Evolutionary conservation across 2,888 invertebrate genomes (phyloP).

Genomic region (Pheosia gnoma): DNA sequence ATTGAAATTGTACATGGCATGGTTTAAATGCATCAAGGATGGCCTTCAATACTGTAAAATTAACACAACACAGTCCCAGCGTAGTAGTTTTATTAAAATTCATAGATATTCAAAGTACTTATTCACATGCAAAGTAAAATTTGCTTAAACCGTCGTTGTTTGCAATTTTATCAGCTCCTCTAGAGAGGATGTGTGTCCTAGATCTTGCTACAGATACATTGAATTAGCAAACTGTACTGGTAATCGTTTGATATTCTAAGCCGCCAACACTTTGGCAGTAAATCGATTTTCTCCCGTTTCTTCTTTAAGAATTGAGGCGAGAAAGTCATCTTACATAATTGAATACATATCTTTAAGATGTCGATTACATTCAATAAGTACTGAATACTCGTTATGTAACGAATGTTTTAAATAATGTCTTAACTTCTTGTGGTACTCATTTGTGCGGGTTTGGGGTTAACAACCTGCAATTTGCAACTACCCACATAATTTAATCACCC

Average conservation of each 20-base stretch:
- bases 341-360: too few species aligned
- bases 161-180: conserved; percentile 69
- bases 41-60: background rate
- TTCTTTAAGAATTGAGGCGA: conserved; percentile 15
- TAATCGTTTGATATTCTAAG: conserved; percentile 50
- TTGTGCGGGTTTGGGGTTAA: conserved; percentile 57
- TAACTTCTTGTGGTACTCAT: conserved; percentile 38
- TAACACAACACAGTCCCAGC: background rate
- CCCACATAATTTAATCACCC: conserved; percentile 45
- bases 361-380: too few species aligned
- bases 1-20: background rate
- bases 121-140: conserved; percentile 11
- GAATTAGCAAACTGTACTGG: conserved; percentile 55
- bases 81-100: background rate
- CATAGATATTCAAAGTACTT: conserved; percentile 5
- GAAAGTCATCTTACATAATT: background rate
- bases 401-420: conserved; percentile 15
- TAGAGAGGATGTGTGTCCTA: conserved; percentile 70
- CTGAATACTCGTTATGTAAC: too few species aligned
- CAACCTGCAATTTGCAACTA: conserved; percentile 64
- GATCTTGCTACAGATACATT: conserved; percentile 52
- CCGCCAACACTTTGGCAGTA: conserved; percentile 31
- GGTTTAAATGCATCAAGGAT: background rate
- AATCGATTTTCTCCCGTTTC: conserved; percentile 35
- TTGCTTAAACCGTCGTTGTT: conserved; percentile 52